These are phyloP conservation scores for Hyles euphorbiae DNA, from an alignment of 1,140 invertebrate species.

Conservation along the genomic window DNA sequence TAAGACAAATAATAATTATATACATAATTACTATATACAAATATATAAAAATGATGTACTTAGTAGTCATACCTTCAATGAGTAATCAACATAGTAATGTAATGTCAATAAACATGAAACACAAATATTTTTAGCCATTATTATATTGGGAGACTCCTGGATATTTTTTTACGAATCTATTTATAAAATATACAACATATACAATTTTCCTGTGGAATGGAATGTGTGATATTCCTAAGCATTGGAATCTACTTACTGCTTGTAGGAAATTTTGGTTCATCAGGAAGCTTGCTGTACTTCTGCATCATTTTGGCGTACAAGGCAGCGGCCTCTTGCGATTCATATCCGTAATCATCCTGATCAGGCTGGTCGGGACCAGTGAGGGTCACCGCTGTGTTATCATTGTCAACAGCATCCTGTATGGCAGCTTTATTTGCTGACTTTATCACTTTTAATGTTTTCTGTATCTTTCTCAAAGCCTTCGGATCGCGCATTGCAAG, in stretches of 20 bases:
- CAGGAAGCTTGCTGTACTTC: conserved; percentile 84
- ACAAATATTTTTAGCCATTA: too few species aligned
- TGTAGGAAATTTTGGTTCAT: conserved; percentile 77
- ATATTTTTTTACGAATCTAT: too few species aligned
- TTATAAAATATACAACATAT: too few species aligned
- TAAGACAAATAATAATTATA: too few species aligned
- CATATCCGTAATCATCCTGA: conserved; percentile 93
- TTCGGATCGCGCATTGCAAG: conserved; percentile 85
- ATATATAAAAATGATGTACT: too few species aligned
- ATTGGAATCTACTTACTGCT: conserved; percentile 36
- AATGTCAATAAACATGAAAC: too few species aligned
- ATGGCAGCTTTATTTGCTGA: conserved; percentile 91
- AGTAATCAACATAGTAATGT: too few species aligned
- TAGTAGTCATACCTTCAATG: too few species aligned
- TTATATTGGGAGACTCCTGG: too few species aligned
- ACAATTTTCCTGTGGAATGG: too few species aligned
- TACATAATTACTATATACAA: too few species aligned
- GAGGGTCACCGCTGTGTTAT: conserved; percentile 84
- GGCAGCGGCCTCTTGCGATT: conserved; percentile 86
- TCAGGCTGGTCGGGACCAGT: conserved; percentile 86
- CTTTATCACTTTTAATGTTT: conserved; percentile 85
- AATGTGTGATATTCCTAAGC: too few species aligned
- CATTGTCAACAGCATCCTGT: conserved; percentile 86
- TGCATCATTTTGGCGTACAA: conserved; percentile 90
- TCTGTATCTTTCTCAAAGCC: conserved; percentile 80